Evolutionary conservation across 2,113 vertebrate species (phyloP), one percentile per base, ranked within the genome.

Genomic region (Chaetodon trifascialis): DNA sequence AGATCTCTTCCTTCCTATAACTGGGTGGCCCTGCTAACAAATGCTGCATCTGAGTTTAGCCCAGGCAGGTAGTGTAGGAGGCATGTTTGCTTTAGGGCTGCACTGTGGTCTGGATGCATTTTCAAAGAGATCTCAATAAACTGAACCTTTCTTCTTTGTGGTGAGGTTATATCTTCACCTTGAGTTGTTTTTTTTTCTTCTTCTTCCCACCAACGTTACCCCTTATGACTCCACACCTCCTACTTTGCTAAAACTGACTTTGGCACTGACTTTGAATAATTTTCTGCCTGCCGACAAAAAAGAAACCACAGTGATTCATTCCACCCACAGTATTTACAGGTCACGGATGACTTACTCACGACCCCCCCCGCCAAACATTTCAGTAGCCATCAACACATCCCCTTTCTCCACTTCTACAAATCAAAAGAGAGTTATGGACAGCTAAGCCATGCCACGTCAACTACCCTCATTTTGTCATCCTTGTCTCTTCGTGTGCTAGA

Each of bases 221-320:
- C 46, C 72, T 77, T 17, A 4, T 74, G 75, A 90, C 75, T 85
- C 64, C 70, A 84, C 73, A 87, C 86, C 80, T 75, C 76, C 77
- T 82, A 49, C 82, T 76, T 79, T 42, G 54, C 82, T 87, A 77
- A 85, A 79, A 54, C 58, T 7, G 40, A 75, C 73, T 89, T 60
- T 11, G 34, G 62, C 77, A 36, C 80, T 76, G 36, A 34, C 58
- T 14, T 88, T 84, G 74, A 86, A 78, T 76, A 63, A 73, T 80
- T 83, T 52, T 36, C 70, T 82, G 47, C 54, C 67, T 83, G 38
- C 40, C 79, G 66, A 85, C 71, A 74, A 77, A 79, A 83, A 75
- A 81, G 42, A 80, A 86, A 80, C 75, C 63, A 5, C 80, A 36
- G 86, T 90, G 88, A 94, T 71, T 94, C 87, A 91, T 87, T 85